Evolutionary conservation across 1,140 invertebrate genomes (phyloP).

Genomic region (Probaryconus sp.): DNA sequence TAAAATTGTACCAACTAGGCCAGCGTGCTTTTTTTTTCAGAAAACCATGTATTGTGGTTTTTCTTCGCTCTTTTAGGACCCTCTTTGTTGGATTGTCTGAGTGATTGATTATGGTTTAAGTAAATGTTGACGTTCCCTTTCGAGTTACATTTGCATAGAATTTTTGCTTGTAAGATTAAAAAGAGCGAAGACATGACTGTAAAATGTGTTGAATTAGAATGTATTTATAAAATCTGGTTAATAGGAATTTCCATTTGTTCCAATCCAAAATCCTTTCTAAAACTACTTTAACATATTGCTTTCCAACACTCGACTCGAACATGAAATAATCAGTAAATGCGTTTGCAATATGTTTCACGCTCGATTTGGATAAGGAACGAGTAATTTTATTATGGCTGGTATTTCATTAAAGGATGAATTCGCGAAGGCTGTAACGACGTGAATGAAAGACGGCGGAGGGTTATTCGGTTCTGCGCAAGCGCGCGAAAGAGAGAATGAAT

Average conservation of each 20-base stretch:
- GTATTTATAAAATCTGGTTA: too few relatives aligned
- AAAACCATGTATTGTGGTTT: background rate
- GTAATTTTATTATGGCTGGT: constrained; percentile 24
- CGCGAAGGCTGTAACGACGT: constrained; percentile 66
- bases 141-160: too few relatives aligned
- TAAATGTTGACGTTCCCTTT: constrained; percentile 16
- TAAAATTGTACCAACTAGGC: constrained; percentile 41
- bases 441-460: constrained; percentile 63
- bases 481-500: constrained; percentile 53
- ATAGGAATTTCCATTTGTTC: too few relatives aligned
- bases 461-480: constrained; percentile 17
- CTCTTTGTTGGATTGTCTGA: background rate
- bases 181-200: too few relatives aligned
- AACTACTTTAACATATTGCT: too few relatives aligned
- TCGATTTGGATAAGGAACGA: constrained; percentile 9
- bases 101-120: constrained; percentile 31
- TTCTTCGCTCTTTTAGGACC: background rate
- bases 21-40: constrained; percentile 26
- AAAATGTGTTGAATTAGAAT: too few relatives aligned
- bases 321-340: too few relatives aligned
- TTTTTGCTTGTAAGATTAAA: too few relatives aligned
- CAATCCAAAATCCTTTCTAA: too few relatives aligned
- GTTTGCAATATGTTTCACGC: constrained; percentile 1
- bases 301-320: too few relatives aligned
- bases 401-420: constrained; percentile 67